Percentiles rank a stretch among this genome's conserved stretches.
Evolutionary conservation across 2,113 vertebrate species (phyloP).

Genomic region (Baryphthengus martii): DNA sequence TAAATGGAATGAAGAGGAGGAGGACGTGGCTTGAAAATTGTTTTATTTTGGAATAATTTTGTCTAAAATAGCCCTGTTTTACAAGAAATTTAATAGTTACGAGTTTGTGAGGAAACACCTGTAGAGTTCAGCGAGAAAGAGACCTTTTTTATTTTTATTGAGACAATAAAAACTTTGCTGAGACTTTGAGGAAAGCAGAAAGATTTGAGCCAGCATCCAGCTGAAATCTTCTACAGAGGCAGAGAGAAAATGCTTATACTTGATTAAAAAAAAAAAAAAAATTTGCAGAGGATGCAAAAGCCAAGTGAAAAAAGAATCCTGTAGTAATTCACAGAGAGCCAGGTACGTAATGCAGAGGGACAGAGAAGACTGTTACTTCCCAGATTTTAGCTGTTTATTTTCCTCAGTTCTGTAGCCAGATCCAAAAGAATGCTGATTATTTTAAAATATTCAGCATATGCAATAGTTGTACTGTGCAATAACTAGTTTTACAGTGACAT

Average conservation of each 20-base stretch:
- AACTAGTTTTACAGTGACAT: not conserved
- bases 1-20: not conserved
- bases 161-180: not conserved
- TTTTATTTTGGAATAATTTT: not conserved
- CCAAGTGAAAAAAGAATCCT: not conserved
- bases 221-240: not conserved
- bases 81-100: not conserved
- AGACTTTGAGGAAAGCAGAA: not conserved
- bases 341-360: not conserved
- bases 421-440: not conserved
- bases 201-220: not conserved
- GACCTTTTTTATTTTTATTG: too few species aligned
- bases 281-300: not conserved
- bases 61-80: not conserved
- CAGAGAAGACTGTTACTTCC: not conserved
- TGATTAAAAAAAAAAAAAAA: not conserved
- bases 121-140: not conserved
- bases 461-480: not conserved
- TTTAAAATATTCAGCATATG: not conserved
- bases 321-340: not conserved
- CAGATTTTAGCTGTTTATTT: not conserved
- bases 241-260: not conserved
- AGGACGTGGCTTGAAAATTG: not conserved
- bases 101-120: not conserved
- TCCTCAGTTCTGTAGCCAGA: not conserved